These are phyloP conservation scores for Falco peregrinus DNA, from an alignment of 2,797 vertebrate species.

Conservation along the genomic window DNA sequence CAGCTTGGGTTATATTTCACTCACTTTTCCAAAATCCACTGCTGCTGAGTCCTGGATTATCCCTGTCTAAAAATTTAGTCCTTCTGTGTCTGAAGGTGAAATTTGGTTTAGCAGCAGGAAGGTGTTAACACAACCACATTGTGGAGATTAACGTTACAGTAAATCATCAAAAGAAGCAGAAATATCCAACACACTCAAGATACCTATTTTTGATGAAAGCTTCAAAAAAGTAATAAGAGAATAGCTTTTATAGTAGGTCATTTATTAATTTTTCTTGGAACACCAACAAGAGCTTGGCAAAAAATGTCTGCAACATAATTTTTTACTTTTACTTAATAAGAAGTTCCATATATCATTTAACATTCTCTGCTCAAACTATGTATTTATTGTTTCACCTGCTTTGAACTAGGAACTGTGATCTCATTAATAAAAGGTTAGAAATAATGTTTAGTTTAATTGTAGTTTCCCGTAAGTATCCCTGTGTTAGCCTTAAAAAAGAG, in stretches of 20 bases:
- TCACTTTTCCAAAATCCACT: slow-evolving; percentile 62
- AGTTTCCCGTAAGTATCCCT: not conserved
- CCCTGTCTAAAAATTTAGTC: slow-evolving; percentile 50
- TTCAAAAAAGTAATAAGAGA: slow-evolving; percentile 22
- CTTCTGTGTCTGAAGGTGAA: slow-evolving; percentile 50
- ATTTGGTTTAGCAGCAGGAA: slow-evolving; percentile 51
- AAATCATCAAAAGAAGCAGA: slow-evolving; percentile 60
- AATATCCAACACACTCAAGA: slow-evolving; percentile 26
- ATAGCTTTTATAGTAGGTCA: not conserved
- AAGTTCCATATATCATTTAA: not conserved
- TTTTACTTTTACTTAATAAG: not conserved
- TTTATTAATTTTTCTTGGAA: slow-evolving; percentile 54
- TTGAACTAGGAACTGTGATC: not conserved
- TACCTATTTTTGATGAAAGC: slow-evolving; percentile 50
- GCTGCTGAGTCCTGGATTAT: slow-evolving; percentile 53
- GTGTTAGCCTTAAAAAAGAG: not conserved
- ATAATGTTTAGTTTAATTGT: not conserved
- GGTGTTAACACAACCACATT: slow-evolving; percentile 27
- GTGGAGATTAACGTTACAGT: slow-evolving; percentile 19
- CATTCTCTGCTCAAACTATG: not conserved
- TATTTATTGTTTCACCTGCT: slow-evolving; percentile 14
- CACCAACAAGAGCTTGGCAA: slow-evolving; percentile 10
- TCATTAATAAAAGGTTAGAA: not conserved
- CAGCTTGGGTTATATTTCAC: slow-evolving; percentile 59
- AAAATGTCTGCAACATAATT: not conserved